A percentile compares a stretch with the other conserved stretches of the same genome.
Evolutionary conservation across 2,113 vertebrate genomes (phyloP).

Genomic region (Piprites chloris): DNA sequence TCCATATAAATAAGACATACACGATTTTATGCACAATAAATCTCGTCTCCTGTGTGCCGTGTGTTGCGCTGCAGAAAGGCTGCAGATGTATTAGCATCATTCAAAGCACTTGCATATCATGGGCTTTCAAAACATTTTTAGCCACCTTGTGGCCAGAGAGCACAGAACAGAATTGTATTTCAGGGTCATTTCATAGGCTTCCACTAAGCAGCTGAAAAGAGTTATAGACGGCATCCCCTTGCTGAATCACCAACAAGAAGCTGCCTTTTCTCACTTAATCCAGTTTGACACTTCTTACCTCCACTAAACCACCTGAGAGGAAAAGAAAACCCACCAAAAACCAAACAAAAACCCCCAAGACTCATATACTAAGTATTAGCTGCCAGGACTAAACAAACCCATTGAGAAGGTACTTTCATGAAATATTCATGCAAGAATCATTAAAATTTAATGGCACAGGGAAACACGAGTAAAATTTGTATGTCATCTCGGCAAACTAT

Average conservation of each 20-base stretch:
- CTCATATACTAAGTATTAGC: not conserved
- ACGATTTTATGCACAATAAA: not conserved
- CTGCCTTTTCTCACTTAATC: not conserved
- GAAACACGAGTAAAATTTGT: not conserved
- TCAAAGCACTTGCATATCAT: not conserved
- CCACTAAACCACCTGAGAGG: not conserved
- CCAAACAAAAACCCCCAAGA: not conserved
- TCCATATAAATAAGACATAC: not conserved
- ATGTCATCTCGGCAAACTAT: not conserved
- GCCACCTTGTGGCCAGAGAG: slow-evolving; percentile 70
- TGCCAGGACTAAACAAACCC: slow-evolving; percentile 9
- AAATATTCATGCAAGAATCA: slow-evolving; percentile 27
- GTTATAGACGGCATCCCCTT: not conserved
- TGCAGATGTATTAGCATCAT: not conserved
- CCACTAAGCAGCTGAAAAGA: not conserved
- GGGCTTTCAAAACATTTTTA: not conserved
- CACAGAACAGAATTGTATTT: slow-evolving; percentile 46
- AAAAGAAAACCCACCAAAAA: not conserved
- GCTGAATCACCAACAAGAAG: not conserved
- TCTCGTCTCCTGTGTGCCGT: not conserved
- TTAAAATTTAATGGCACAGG: slow-evolving; percentile 22
- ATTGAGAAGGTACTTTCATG: slow-evolving; percentile 27
- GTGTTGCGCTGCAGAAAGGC: not conserved
- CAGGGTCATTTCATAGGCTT: not conserved
- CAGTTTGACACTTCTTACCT: not conserved